Evolutionary conservation across 1,140 invertebrate genomes (phyloP), one percentile per base, ranked within the genome.

Genomic region (Maconellicoccus hirsutus): DNA sequence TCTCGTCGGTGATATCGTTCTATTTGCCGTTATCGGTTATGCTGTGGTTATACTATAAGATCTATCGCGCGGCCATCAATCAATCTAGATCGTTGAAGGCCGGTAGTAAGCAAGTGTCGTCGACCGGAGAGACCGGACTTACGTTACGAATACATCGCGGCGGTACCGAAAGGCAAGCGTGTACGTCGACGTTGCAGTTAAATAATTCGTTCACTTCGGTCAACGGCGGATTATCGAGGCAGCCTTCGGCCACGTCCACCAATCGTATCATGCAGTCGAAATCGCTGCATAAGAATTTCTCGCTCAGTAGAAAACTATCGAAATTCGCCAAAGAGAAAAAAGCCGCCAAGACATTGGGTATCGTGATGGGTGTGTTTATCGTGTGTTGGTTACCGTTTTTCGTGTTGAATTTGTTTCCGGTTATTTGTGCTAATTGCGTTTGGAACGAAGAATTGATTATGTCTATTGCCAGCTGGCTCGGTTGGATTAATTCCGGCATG

Each of bases 381-480:
- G 85, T 98, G 69, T 98, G 96, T 78, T 96, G 94, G 94, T 82
- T 98, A 73, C 97, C 97, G 38, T 99, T 99, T 81, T 99, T 99
- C 80, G 92, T 98, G 59, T 90, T 98, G 71, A 98, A 98, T 80
- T 83, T 95, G 72, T 79, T 96, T 75, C 91, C 91, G 8, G 95
- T 94, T 0, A 89, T 97, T 76, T 97, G 94, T 80, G 84, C 87
- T 27, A 84, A 42, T 16, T 96, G 93, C 79, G 90, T 94, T 72
- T 86, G 87, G 78, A 87, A 96, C 72, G 91, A 93, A 76, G 89
- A 96, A 76, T 86, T 95, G 59, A 89, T 98, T 2, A 92, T 92
- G 72, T 91, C 92, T 14, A 87, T 98, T 25, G 92, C 98, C 39
- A 98, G 94, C 38, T 99, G 97, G 97, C 86, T 98, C 2, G 97